Evolutionary conservation across 2,888 invertebrate genomes (phyloP).

Genomic region (Sinotaia quadrata): DNA sequence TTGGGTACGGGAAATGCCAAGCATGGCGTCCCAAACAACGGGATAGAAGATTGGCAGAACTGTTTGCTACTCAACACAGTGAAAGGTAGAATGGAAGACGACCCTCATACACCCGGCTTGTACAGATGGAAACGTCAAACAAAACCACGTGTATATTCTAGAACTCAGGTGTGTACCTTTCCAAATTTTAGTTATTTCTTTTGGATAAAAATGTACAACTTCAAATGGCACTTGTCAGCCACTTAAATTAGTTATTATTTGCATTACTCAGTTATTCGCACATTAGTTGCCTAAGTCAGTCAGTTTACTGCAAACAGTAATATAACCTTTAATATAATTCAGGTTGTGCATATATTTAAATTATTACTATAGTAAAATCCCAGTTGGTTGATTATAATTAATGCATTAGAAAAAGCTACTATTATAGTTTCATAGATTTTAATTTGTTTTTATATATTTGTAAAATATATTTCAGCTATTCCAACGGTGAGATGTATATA

Average conservation of each 20-base stretch:
- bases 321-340: too few species aligned
- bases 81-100: constrained; percentile 41
- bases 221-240: not conserved
- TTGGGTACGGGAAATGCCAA: not conserved
- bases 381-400: too few species aligned
- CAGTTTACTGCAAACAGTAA: too few species aligned
- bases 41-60: not conserved
- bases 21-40: constrained; percentile 21
- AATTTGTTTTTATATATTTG: too few species aligned
- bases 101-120: constrained; percentile 48
- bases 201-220: not conserved
- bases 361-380: too few species aligned
- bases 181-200: not conserved
- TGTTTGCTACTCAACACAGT: too few species aligned
- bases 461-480: too few species aligned
- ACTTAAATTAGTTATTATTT: not conserved
- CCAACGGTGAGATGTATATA: too few species aligned
- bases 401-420: too few species aligned
- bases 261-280: not conserved
- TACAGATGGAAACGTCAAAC: constrained; percentile 59
- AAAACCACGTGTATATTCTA: constrained; percentile 53
- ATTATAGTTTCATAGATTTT: too few species aligned
- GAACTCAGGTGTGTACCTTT: constrained; percentile 49
- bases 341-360: too few species aligned
- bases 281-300: not conserved